Percentiles rank a stretch among this genome's conserved stretches.
These are phyloP conservation scores for Campylomormyrus numenius DNA, from an alignment of 2,113 vertebrate species.

Conservation along the genomic window DNA sequence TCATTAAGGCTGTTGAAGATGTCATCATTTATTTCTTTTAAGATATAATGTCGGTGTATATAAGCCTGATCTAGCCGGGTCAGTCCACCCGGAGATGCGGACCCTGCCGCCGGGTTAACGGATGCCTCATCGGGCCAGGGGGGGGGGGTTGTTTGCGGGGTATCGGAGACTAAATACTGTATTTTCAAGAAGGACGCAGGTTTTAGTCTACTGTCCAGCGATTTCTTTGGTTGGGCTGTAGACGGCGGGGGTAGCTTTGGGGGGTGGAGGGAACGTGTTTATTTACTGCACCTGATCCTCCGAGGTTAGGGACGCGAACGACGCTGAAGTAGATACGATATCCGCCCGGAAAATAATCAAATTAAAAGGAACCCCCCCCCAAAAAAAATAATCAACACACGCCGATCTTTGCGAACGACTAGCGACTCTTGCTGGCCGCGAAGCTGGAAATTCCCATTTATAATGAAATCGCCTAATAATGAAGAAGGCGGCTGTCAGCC, in stretches of 20 bases:
- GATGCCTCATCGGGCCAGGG: background rate
- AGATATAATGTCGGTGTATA: background rate
- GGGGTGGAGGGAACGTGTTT: background rate
- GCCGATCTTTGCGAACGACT: background rate
- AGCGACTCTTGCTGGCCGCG: background rate
- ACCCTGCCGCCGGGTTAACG: background rate
- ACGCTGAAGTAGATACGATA: background rate
- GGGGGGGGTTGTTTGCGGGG: background rate
- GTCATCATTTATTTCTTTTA: background rate
- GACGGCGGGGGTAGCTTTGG: background rate
- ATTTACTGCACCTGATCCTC: slow-evolving; percentile 19
- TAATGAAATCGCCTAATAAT: background rate
- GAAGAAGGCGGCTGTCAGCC: background rate
- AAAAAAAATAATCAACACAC: background rate
- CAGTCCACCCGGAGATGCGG: background rate
- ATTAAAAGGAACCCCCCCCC: background rate
- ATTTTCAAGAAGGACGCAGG: background rate
- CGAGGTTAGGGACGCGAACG: background rate
- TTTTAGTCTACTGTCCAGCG: background rate
- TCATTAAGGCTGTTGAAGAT: background rate
- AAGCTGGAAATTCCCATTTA: background rate
- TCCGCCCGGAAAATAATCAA: background rate
- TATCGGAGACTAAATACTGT: background rate
- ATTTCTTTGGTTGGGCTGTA: background rate
- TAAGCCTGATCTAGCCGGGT: background rate